Evolutionary conservation across 2,113 vertebrate species (phyloP).

Genomic region (Psettodes erumei): DNA sequence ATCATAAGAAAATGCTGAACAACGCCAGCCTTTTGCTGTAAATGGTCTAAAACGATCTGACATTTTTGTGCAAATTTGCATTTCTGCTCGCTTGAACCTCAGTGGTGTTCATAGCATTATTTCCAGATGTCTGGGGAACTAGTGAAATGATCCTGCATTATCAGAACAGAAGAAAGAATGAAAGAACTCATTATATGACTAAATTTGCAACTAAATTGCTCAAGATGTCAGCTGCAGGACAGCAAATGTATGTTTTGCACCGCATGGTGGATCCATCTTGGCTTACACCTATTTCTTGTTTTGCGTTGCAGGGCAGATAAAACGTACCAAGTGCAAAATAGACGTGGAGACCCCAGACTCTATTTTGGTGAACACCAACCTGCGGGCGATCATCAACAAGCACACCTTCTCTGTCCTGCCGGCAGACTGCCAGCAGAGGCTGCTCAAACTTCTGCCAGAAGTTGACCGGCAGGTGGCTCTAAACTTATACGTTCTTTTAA

Average conservation of each 20-base stretch:
- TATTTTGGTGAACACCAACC: conserved; percentile 98
- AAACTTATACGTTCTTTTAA: not conserved
- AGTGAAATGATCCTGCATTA: conserved; percentile 7
- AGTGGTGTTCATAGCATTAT: not conserved
- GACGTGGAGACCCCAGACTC: conserved; percentile 98
- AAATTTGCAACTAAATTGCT: not conserved
- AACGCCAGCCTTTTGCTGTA: not conserved
- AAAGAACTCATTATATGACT: not conserved
- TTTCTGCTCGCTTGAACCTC: not conserved
- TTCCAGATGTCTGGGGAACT: not conserved
- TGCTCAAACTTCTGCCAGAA: conserved; percentile 92
- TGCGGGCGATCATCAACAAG: conserved; percentile 96
- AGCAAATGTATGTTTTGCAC: not conserved
- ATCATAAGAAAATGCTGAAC: not conserved
- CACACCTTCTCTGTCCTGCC: conserved; percentile 94
- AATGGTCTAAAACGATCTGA: too few species aligned
- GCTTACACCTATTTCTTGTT: not conserved
- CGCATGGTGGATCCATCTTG: not conserved
- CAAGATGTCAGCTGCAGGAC: not conserved
- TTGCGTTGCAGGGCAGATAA: conserved; percentile 89
- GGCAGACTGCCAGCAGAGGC: conserved; percentile 89
- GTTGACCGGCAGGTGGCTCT: conserved; percentile 91
- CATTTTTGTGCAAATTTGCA: not conserved
- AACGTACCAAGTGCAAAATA: conserved; percentile 91
- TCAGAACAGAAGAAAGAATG: not conserved